phyloP scores from a whole-genome alignment of 2,797 vertebrate species.

The Oreonectes daqikongensis region DNA sequence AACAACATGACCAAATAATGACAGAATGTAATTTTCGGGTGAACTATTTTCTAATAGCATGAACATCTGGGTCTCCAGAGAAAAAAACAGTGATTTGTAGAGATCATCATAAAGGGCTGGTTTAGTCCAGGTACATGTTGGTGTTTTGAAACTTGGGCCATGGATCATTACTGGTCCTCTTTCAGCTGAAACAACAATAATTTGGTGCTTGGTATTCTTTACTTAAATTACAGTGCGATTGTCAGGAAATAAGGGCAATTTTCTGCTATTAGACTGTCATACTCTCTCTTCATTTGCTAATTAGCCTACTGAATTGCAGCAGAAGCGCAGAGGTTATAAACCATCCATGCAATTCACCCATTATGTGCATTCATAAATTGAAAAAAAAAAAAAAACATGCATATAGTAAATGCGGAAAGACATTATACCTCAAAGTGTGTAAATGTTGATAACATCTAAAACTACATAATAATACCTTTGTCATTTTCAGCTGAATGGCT shows the following conservation, averaged over 20 bases:
- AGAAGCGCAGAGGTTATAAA: constrained; percentile 25
- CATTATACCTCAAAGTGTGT: neutral
- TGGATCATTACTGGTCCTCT: constrained; percentile 21
- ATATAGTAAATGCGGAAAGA: neutral
- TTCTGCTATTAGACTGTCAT: constrained; percentile 57
- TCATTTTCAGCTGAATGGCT: neutral
- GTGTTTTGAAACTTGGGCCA: neutral
- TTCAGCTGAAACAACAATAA: constrained; percentile 42
- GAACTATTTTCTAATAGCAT: neutral
- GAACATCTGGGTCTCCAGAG: neutral
- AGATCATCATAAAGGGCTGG: constrained; percentile 32
- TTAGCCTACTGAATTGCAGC: constrained; percentile 49
- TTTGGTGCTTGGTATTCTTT: constrained; percentile 30
- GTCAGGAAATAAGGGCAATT: constrained; percentile 54
- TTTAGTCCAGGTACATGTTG: constrained; percentile 15
- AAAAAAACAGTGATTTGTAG: neutral
- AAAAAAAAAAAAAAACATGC: neutral
- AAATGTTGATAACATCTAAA: constrained; percentile 5
- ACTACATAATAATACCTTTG: neutral
- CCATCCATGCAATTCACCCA: constrained; percentile 4
- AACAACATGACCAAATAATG: neutral
- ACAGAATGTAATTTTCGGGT: neutral
- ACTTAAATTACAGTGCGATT: constrained; percentile 52
- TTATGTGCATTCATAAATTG: constrained; percentile 19
- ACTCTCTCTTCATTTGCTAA: constrained; percentile 59